Percentiles rank a stretch among this genome's conserved stretches.
Evolutionary conservation across 2,113 vertebrate genomes (phyloP).

Genomic region (Haemorhous mexicanus): DNA sequence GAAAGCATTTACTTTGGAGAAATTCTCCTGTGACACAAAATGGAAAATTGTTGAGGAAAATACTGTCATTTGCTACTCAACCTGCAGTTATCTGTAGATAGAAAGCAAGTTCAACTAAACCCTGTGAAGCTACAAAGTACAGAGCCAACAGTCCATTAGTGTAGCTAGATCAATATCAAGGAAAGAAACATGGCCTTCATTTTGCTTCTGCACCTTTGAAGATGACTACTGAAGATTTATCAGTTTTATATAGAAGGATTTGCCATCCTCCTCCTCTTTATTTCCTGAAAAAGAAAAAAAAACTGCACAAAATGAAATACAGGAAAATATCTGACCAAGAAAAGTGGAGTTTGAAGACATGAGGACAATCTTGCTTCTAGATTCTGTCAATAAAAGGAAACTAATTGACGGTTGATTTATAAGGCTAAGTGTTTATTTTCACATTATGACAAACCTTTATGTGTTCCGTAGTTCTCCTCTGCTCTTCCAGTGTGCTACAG

Average conservation of each 20-base stretch:
- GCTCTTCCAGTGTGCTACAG: background rate
- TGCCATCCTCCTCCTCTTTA: background rate
- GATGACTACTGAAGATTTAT: slow-evolving; percentile 43
- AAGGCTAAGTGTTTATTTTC: background rate
- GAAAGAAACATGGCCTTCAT: slow-evolving; percentile 42
- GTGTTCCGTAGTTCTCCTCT: background rate
- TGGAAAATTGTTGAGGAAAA: background rate
- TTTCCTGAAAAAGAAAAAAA: background rate
- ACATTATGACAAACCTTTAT: background rate
- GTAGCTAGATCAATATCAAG: slow-evolving; percentile 45
- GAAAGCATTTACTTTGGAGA: background rate
- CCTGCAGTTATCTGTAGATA: background rate
- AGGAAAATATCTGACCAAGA: background rate
- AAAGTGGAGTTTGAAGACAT: background rate
- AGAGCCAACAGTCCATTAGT: slow-evolving; percentile 15
- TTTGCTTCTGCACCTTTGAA: slow-evolving; percentile 8
- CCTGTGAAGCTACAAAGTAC: background rate
- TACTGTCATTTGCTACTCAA: background rate
- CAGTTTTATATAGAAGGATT: slow-evolving; percentile 25
- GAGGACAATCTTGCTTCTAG: background rate
- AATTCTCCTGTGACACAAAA: background rate
- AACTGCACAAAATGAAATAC: background rate
- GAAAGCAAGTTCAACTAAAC: slow-evolving; percentile 21
- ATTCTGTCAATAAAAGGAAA: background rate
- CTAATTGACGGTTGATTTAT: background rate